Percentiles rank a stretch among this genome's conserved stretches.
These are phyloP conservation scores for Thaleichthys pacificus DNA, from an alignment of 2,797 vertebrate genomes.

Conservation along the genomic window DNA sequence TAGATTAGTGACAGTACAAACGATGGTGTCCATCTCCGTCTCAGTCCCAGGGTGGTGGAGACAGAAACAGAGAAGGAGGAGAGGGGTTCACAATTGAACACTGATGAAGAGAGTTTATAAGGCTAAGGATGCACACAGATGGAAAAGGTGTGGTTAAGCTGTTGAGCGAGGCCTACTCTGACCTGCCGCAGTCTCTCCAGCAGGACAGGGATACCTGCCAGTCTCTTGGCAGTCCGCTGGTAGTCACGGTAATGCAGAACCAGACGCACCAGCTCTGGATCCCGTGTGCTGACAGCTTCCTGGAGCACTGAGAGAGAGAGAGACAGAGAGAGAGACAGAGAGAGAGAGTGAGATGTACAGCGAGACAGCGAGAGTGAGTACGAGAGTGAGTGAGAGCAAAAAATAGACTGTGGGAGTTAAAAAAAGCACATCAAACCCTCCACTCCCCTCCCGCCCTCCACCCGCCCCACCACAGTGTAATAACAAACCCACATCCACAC, in stretches of 20 bases:
- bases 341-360: not conserved
- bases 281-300: slow-evolving; percentile 93
- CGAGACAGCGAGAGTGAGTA: slow-evolving; percentile 22
- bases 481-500: not conserved
- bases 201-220: slow-evolving; percentile 91
- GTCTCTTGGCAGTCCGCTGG: slow-evolving; percentile 90
- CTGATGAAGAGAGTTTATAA: not conserved
- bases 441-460: not conserved
- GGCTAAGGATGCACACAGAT: slow-evolving; percentile 4
- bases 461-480: no score
- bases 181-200: slow-evolving; percentile 95
- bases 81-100: slow-evolving; percentile 26
- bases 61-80: slow-evolving; percentile 22
- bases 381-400: slow-evolving; percentile 26
- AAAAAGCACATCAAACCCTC: not conserved
- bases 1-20: not conserved
- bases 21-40: slow-evolving; percentile 27
- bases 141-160: not conserved
- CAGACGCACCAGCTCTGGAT: slow-evolving; percentile 91
- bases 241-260: slow-evolving; percentile 94
- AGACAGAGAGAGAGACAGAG: slow-evolving; percentile 5
- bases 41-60: slow-evolving; percentile 24
- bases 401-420: not conserved
- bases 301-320: slow-evolving; percentile 82
- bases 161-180: slow-evolving; percentile 6